Percentiles rank a stretch among this genome's conserved stretches.
These are phyloP conservation scores for Pachycephala philippinensis DNA, from an alignment of 2,113 vertebrate species.

Conservation along the genomic window DNA sequence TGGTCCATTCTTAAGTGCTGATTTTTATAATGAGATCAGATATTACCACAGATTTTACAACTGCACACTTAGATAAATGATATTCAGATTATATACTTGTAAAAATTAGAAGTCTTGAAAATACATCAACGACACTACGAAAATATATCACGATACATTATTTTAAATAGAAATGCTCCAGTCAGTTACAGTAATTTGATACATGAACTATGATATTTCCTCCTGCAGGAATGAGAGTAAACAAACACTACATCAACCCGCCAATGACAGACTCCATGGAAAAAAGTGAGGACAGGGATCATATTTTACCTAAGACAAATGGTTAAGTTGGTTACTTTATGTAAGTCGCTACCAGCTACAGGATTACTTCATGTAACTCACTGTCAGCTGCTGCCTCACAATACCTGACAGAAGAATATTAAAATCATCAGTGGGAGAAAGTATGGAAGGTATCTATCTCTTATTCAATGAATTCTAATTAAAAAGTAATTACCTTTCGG, in stretches of 20 bases:
- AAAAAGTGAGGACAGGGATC: conserved; percentile 62
- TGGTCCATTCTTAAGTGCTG: conserved; percentile 51
- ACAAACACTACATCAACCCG: conserved; percentile 72
- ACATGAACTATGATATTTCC: conserved; percentile 70
- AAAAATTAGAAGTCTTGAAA: conserved; percentile 54
- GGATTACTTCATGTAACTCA: conserved; percentile 69
- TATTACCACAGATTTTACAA: conserved; percentile 33
- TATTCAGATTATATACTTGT: conserved; percentile 56
- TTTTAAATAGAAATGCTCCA: conserved; percentile 74
- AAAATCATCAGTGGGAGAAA: conserved; percentile 65
- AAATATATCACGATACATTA: conserved; percentile 54
- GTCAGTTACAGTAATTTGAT: conserved; percentile 75
- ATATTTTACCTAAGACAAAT: conserved; percentile 76
- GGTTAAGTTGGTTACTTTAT: conserved; percentile 72
- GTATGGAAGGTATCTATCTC: conserved; percentile 69
- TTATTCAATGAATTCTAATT: conserved; percentile 77
- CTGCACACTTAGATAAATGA: conserved; percentile 19
- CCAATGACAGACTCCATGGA: conserved; percentile 61
- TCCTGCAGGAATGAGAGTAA: conserved; percentile 69
- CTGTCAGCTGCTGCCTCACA: conserved; percentile 68
- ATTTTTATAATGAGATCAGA: conserved; percentile 65
- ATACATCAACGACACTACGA: conserved; percentile 47
- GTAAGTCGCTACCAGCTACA: conserved; percentile 65
- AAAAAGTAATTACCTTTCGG: conserved; percentile 69
- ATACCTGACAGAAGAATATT: conserved; percentile 75